A percentile compares a stretch with the other conserved stretches of the same genome.
phyloP scores from a whole-genome alignment of 2,113 vertebrate species.

The Phyllopteryx taeniolatus region DNA sequence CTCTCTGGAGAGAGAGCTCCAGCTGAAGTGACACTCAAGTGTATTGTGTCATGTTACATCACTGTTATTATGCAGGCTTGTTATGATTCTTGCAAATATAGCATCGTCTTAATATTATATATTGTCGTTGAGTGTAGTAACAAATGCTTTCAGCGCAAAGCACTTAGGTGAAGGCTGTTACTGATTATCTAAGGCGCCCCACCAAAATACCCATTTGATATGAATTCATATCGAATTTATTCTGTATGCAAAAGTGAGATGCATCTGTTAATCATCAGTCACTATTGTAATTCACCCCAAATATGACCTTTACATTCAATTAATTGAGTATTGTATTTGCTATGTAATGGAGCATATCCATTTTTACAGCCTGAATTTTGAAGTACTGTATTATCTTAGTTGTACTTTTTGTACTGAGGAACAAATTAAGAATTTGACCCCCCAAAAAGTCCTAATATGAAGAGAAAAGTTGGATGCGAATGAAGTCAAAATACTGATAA shows the following conservation, averaged over 20 bases:
- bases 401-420: no score
- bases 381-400: no score
- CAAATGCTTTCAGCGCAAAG: neutral
- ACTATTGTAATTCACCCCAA: no score
- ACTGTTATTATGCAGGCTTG: conserved; percentile 9
- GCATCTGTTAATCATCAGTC: no score
- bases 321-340: no score
- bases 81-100: conserved; percentile 8
- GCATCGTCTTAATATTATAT: neutral
- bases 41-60: conserved; percentile 28
- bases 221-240: neutral
- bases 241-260: no score
- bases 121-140: neutral
- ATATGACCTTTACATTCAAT: no score
- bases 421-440: no score
- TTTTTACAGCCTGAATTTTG: no score
- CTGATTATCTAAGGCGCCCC: neutral
- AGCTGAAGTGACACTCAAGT: conserved; percentile 15
- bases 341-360: neutral
- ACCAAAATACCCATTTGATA: neutral
- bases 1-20: conserved; percentile 9
- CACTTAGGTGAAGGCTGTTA: neutral
- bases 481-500: no score
- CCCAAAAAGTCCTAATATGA: no score
- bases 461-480: no score